Conservation (phyloP, 2,888 invertebrate species). For the Zaprionus bogoriensis region DNA sequence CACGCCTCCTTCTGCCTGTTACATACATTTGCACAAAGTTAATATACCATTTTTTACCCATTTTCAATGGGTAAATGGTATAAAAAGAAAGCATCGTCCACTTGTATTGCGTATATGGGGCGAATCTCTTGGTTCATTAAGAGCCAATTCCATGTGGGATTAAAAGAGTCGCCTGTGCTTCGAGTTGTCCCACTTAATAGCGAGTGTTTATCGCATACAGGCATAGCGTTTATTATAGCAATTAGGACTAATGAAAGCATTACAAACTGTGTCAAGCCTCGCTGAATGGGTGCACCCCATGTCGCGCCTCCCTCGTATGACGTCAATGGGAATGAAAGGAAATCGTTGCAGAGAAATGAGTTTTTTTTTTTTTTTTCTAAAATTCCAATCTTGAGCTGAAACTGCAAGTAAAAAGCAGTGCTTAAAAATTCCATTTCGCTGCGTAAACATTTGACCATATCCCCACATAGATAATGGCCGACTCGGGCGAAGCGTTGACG, state of each 20-base stretch:
- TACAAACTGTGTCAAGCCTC: slow-evolving; percentile 42
- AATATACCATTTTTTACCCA: too few species aligned
- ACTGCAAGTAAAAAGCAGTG: slow-evolving; percentile 11
- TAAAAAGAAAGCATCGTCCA: not conserved
- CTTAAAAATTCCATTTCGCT: slow-evolving; percentile 48
- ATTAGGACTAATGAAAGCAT: slow-evolving; percentile 43
- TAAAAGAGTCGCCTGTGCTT: not conserved
- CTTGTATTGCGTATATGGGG: not conserved
- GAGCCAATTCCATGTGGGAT: not conserved
- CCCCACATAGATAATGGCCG: not conserved
- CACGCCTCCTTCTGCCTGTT: too few species aligned
- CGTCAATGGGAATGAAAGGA: slow-evolving; percentile 28
- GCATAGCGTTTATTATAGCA: slow-evolving; percentile 20
- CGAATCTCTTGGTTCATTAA: not conserved
- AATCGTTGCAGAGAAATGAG: slow-evolving; percentile 15
- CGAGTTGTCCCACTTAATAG: not conserved
- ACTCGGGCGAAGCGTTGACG: slow-evolving; percentile 20
- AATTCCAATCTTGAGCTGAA: slow-evolving; percentile 3
- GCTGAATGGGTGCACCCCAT: not conserved
- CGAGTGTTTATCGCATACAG: slow-evolving; percentile 1
- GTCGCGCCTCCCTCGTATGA: not conserved
- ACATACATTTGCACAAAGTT: too few species aligned
- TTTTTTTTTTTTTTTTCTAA: slow-evolving; percentile 14
- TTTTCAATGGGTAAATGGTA: too few species aligned
- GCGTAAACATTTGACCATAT: slow-evolving; percentile 27